These are phyloP conservation scores for Xerus rutilus DNA, from an alignment of 2,797 vertebrate genomes.

Conservation along the genomic window DNA sequence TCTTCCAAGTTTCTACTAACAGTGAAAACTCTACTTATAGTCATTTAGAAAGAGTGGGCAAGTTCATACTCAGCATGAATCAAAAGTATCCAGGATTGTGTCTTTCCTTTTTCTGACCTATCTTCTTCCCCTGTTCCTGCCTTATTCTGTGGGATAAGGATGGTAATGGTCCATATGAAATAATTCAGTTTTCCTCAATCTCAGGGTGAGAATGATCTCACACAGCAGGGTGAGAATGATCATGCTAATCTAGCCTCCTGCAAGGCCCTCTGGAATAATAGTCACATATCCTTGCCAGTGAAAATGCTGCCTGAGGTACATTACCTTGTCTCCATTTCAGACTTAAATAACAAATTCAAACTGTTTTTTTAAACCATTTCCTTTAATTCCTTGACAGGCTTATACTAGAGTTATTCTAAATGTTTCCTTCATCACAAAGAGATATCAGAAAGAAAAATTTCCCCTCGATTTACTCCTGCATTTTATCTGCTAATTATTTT, in stretches of 20 bases:
- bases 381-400: slow-evolving; percentile 58
- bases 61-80: slow-evolving; percentile 8
- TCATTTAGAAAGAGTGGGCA: slow-evolving; percentile 48
- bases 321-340: slow-evolving; percentile 22
- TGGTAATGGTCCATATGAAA: fast-evolving
- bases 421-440: slow-evolving; percentile 47
- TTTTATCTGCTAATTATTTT: slow-evolving; percentile 73
- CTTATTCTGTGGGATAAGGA: neutral
- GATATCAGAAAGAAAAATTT: slow-evolving; percentile 65
- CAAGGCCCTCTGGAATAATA: neutral
- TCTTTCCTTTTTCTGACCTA: neutral
- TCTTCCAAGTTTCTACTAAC: slow-evolving; percentile 28
- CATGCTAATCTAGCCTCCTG: too few species aligned
- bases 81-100: neutral
- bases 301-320: neutral
- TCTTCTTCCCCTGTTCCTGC: neutral
- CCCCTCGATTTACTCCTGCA: slow-evolving; percentile 56
- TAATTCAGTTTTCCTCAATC: neutral
- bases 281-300: neutral
- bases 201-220: neutral
- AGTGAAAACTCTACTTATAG: neutral
- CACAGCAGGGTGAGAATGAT: neutral
- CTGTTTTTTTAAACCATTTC: slow-evolving; percentile 63
- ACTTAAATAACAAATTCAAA: slow-evolving; percentile 70
- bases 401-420: slow-evolving; percentile 31